A percentile compares a stretch with the other conserved stretches of the same genome.
phyloP scores from a whole-genome alignment of 1,140 invertebrate genomes.

The Elysia chlorotica region DNA sequence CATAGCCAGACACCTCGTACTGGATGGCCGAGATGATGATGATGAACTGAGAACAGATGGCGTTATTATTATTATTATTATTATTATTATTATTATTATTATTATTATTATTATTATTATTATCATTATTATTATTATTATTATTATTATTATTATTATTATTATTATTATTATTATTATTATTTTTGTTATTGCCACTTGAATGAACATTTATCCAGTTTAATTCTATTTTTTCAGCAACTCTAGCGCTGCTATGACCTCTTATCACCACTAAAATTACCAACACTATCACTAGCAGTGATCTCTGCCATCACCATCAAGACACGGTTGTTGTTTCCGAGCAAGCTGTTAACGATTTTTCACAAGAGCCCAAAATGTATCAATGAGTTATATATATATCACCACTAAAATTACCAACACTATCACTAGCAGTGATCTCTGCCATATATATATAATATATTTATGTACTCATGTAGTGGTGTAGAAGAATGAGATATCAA shows the following conservation, averaged over 20 bases:
- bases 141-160: background rate
- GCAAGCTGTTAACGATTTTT: no score
- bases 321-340: no score
- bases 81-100: background rate
- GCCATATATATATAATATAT: no score
- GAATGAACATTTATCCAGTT: no score
- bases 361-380: no score
- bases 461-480: no score
- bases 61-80: background rate
- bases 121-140: background rate
- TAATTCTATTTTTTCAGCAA: no score
- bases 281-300: background rate
- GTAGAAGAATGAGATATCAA: no score
- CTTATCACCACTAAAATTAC: background rate
- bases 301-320: background rate
- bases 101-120: background rate
- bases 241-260: no score
- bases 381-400: no score
- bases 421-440: background rate
- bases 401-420: background rate
- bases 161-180: background rate
- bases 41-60: conserved; percentile 33
- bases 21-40: conserved; percentile 38
- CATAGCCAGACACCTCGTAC: conserved; percentile 36
- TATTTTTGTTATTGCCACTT: background rate